Base-by-base conservation (phyloP, 2,888 invertebrate species). In the Tortricodes alternella region DNA sequence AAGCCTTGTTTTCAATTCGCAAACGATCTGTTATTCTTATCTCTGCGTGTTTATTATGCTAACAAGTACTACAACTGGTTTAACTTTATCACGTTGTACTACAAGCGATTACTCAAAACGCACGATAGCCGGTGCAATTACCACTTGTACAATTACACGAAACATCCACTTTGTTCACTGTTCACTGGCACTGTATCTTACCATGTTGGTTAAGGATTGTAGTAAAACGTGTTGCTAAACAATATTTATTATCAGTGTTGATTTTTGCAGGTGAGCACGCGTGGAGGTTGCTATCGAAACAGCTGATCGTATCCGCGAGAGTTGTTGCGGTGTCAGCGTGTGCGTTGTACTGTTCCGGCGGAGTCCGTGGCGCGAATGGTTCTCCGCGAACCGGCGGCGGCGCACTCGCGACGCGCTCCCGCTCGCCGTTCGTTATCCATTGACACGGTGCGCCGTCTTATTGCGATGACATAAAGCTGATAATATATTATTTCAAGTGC, bases 351-450 rank as follows among this genome's bases (percentile, higher is more conserved):
- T 79, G 69, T 74, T 67, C 69, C 76, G 68, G 66, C 77, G 83
- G 76, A 74, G 84, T 78, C 80, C 77, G 85, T 78, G 78, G 80
- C 81, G 83, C 84, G 85, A 89, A 85, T 89, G 89, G 79, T 78
- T 80, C 71, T 73, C 76, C 75, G 67, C 76, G 73, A 44, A 66
- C 70, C 74, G 69, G 78, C 80, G 80, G 76, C 84, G 85, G 86
- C 85, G 87, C 86, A 83, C 78, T 84, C 79, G 79, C 58, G 61
- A 63, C 34, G 46, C 56, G 56, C 37, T 48, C 48, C 48, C 38
- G 56, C 9, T 50, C 27, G 46, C 38, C 11, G 21, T 57, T 35
- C 35, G 39, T 46, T 46, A 46, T 52, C 34, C 52, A 52, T 46
- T 43, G 52, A 58, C 52, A 46, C 57, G 29, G 27, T 37, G n/a